A percentile compares a stretch with the other conserved stretches of the same genome.
These are phyloP conservation scores for Panonychus citri DNA, from an alignment of 1,140 invertebrate genomes.

Conservation along the genomic window DNA sequence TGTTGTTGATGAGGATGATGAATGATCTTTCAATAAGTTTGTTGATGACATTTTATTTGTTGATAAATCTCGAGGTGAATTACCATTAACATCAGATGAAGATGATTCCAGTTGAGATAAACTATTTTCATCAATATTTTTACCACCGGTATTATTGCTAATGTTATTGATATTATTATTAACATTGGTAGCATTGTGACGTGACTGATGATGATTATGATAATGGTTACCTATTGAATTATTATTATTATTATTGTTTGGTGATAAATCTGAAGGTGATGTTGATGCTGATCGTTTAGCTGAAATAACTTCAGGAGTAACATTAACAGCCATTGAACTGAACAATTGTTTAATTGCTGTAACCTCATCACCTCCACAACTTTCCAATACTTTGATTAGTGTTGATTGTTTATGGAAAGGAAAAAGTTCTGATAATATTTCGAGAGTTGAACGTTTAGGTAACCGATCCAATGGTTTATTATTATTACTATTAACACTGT, in stretches of 20 bases:
- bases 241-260: neutral
- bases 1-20: neutral
- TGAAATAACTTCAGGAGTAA: neutral
- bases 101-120: neutral
- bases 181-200: no score
- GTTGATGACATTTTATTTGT: neutral
- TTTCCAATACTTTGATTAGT: neutral
- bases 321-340: no score
- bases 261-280: no score
- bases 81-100: neutral
- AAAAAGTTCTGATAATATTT: conserved; percentile 1
- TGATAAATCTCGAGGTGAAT: neutral
- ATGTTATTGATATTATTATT: neutral
- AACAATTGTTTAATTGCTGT: neutral
- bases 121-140: neutral
- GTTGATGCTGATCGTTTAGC: neutral
- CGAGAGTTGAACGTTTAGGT: neutral
- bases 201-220: neutral
- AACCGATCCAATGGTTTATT: neutral
- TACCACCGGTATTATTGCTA: neutral
- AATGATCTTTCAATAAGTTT: neutral
- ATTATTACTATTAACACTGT: neutral
- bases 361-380: neutral
- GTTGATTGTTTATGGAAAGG: neutral
- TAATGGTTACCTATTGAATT: neutral